Conservation (phyloP, 2,797 vertebrate species). For the Gallinago stenura region DNA sequence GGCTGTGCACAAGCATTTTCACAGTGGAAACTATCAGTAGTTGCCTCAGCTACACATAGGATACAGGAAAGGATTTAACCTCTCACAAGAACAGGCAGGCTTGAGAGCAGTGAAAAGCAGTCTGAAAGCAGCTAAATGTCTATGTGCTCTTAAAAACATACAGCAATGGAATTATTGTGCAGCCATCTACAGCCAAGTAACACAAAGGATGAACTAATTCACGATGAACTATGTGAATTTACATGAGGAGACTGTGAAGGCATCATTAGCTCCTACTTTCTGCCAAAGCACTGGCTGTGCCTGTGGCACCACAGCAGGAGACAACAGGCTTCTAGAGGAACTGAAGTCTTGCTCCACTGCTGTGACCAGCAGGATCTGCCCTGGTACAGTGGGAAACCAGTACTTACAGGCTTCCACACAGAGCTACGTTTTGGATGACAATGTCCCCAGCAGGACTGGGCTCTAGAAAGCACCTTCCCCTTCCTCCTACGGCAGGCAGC, state of each 20-base stretch:
- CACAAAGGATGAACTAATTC: rapidly evolving
- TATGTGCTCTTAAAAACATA: background rate
- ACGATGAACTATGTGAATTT: rapidly evolving
- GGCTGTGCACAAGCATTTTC: background rate
- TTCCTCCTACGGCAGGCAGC: background rate
- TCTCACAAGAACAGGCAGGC: background rate
- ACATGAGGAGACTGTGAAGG: rapidly evolving
- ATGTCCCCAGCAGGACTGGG: background rate
- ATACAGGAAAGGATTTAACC: background rate
- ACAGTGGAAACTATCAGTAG: background rate
- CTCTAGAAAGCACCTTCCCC: background rate
- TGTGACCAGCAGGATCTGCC: background rate
- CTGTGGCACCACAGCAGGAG: background rate
- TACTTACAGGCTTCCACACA: background rate
- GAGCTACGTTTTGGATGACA: background rate
- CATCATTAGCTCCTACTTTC: background rate
- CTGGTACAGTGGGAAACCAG: background rate
- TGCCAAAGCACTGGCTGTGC: background rate
- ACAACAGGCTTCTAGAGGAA: background rate
- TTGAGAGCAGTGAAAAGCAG: background rate
- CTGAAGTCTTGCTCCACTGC: background rate
- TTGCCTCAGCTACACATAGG: background rate
- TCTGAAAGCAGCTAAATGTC: background rate
- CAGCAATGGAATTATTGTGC: background rate
- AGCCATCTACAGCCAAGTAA: background rate